A percentile compares a stretch with the other conserved stretches of the same genome.
phyloP scores from a whole-genome alignment of 2,113 vertebrate species.

The Lepisosteus osseus region DNA sequence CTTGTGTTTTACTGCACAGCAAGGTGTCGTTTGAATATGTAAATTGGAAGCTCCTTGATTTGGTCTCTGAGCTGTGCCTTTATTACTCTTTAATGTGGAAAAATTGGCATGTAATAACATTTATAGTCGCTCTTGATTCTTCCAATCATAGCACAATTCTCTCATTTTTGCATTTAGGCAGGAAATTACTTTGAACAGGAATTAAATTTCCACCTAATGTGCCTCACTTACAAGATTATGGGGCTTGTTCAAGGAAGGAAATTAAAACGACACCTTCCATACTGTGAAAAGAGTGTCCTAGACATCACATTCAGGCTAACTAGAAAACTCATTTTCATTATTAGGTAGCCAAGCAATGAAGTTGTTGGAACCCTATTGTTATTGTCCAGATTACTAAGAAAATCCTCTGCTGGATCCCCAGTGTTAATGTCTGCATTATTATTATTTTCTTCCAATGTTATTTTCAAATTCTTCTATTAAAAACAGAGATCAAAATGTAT shows the following conservation, averaged over 20 bases:
- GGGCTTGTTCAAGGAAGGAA: background rate
- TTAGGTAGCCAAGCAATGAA: too few relatives aligned
- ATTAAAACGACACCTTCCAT: background rate
- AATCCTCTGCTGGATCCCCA: too few relatives aligned
- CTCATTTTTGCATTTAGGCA: background rate
- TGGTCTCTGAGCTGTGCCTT: background rate
- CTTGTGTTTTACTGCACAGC: background rate
- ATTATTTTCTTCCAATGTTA: too few relatives aligned
- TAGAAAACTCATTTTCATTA: too few relatives aligned
- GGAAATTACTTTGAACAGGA: background rate
- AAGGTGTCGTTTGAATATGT: slow-evolving; percentile 12
- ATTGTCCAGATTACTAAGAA: too few relatives aligned
- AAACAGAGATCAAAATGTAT: too few relatives aligned
- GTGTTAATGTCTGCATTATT: too few relatives aligned
- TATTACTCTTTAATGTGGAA: slow-evolving; percentile 13
- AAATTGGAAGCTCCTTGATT: slow-evolving; percentile 15
- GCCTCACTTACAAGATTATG: background rate
- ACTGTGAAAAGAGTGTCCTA: too few relatives aligned
- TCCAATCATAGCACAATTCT: background rate
- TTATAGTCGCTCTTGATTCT: background rate
- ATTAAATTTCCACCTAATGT: background rate
- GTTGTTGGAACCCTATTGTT: too few relatives aligned
- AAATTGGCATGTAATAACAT: slow-evolving; percentile 11
- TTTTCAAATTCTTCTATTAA: too few relatives aligned
- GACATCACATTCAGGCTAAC: too few relatives aligned